Conservation (phyloP, 2,113 vertebrate species). For the Mobula hypostoma region DNA sequence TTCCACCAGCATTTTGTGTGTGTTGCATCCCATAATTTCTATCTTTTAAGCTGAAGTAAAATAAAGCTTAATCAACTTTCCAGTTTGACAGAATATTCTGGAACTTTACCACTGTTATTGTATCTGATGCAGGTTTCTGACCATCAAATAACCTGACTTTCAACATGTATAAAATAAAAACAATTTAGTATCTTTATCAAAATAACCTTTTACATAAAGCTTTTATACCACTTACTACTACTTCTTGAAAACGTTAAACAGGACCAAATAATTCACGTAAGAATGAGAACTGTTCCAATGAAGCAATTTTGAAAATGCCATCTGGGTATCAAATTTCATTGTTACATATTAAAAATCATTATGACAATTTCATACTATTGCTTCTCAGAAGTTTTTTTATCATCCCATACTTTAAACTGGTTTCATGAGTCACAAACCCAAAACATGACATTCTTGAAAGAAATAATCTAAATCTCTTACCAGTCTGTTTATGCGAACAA, state of each 20-base stretch:
- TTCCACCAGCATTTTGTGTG: too few relatives aligned
- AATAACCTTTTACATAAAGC: background rate
- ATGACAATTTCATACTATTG: background rate
- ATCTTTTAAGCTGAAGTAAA: background rate
- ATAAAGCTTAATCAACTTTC: background rate
- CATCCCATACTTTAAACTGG: background rate
- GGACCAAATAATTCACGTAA: background rate
- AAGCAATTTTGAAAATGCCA: background rate
- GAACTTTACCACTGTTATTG: background rate
- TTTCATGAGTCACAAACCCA: background rate
- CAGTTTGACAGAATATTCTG: background rate
- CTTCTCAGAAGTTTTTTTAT: background rate
- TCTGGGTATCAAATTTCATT: background rate
- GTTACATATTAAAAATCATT: background rate
- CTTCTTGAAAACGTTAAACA: background rate
- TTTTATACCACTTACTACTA: background rate
- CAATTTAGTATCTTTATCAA: background rate
- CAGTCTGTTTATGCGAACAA: slow-evolving; percentile 90
- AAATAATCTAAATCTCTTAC: slow-evolving; percentile 59
- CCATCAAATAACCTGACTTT: background rate
- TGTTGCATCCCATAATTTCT: background rate
- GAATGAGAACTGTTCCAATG: background rate
- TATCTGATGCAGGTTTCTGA: background rate
- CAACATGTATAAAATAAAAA: background rate
- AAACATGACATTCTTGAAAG: background rate